A percentile compares a stretch with the other conserved stretches of the same genome.
Evolutionary conservation across 1,140 invertebrate species (phyloP).

Genomic region (Alviniconcha marisindica): DNA sequence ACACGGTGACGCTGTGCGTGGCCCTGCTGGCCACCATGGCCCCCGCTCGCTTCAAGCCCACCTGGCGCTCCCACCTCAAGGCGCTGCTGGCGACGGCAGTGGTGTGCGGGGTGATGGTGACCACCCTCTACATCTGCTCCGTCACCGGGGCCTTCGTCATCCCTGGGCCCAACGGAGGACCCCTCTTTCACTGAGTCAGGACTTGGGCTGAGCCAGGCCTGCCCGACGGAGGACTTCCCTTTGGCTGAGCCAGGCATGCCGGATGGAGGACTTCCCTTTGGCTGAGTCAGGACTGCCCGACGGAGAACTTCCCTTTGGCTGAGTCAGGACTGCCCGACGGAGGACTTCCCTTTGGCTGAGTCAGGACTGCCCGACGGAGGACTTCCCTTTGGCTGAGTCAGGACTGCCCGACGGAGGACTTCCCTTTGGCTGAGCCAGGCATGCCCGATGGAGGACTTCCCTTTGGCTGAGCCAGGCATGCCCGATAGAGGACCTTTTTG

Average conservation of each 20-base stretch:
- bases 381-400: neutral
- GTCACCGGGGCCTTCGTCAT: conserved; percentile 55
- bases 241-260: neutral
- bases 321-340: neutral
- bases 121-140: conserved; percentile 56
- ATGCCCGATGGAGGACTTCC: no score
- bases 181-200: conserved; percentile 52
- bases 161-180: conserved; percentile 66
- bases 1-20: conserved; percentile 64
- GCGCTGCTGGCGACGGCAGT: conserved; percentile 47
- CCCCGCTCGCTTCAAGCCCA: conserved; percentile 57
- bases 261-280: no score
- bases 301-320: no score
- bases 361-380: no score
- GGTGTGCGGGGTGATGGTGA: conserved; percentile 47
- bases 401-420: no score
- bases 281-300: no score
- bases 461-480: no score
- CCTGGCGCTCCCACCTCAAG: conserved; percentile 56
- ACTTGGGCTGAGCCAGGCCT: neutral
- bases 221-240: neutral
- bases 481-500: no score
- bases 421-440: no score
- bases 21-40: conserved; percentile 62
- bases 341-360: no score